phyloP scores from a whole-genome alignment of 2,797 vertebrate genomes.

The Falco columbarius region DNA sequence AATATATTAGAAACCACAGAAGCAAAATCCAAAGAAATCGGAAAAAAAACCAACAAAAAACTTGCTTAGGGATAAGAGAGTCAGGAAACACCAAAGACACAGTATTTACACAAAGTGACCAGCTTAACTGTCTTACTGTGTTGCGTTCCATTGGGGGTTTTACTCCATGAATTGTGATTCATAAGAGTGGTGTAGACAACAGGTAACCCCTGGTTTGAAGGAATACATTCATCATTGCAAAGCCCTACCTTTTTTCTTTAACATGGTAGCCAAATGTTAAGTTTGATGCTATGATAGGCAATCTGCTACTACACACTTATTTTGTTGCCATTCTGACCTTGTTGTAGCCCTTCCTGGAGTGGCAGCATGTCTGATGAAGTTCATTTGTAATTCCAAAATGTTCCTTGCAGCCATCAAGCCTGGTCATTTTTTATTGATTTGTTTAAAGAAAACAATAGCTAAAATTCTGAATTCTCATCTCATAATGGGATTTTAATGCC shows the following conservation, averaged over 20 bases:
- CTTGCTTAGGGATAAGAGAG: background rate
- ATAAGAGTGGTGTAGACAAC: background rate
- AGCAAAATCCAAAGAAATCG: background rate
- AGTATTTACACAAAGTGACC: background rate
- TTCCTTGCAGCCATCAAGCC: background rate
- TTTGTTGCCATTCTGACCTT: background rate
- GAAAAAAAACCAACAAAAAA: background rate
- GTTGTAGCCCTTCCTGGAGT: background rate
- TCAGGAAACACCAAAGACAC: background rate
- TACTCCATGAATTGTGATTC: background rate
- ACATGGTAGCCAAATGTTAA: background rate
- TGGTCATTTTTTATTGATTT: background rate
- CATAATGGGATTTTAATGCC: background rate
- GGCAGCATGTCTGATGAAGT: background rate
- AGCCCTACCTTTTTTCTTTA: background rate
- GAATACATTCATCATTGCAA: background rate
- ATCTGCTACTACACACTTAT: background rate
- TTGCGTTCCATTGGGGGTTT: background rate
- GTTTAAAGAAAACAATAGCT: background rate
- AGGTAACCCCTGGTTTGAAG: background rate
- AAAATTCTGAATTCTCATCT: background rate
- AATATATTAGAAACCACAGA: background rate
- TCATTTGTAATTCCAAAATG: background rate
- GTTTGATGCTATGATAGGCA: background rate
- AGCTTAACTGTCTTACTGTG: background rate